phyloP scores from a whole-genome alignment of 2,797 vertebrate species.

The Sphaeramia orbicularis region DNA sequence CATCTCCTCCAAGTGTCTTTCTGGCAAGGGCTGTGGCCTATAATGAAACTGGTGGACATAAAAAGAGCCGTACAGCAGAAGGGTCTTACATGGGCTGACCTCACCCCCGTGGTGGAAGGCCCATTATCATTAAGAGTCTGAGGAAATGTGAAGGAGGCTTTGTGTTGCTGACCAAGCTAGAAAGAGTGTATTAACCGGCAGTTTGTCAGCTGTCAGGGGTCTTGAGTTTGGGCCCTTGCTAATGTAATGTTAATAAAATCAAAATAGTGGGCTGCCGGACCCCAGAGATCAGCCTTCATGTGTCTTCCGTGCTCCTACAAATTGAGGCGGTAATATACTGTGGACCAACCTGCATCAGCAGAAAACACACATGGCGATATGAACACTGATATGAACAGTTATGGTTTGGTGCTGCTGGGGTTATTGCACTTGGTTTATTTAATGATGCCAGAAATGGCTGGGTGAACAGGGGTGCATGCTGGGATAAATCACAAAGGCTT shows the following conservation, averaged over 20 bases:
- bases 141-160: conserved; percentile 63
- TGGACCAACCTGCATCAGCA: conserved; percentile 74
- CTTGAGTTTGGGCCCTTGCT: conserved; percentile 60
- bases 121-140: conserved; percentile 76
- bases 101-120: conserved; percentile 56
- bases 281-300: conserved; percentile 60
- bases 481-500: conserved; percentile 50
- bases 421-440: conserved; percentile 69
- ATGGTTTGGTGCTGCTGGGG: conserved; percentile 36
- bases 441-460: conserved; percentile 69
- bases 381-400: conserved; percentile 58
- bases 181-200: conserved; percentile 75
- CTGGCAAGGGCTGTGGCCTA: conserved; percentile 43
- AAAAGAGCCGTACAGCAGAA: conserved; percentile 33
- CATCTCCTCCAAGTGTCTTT: conserved; percentile 60
- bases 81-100: conserved; percentile 44
- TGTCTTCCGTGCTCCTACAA: conserved; percentile 58
- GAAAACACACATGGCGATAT: conserved; percentile 61
- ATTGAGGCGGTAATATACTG: conserved; percentile 51
- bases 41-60: conserved; percentile 63
- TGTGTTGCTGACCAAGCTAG: conserved; percentile 77
- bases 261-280: conserved; percentile 65
- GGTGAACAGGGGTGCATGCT: conserved; percentile 48
- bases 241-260: conserved; percentile 82
- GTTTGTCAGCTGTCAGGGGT: conserved; percentile 69